These are phyloP conservation scores for Anhinga anhinga DNA, from an alignment of 2,113 vertebrate species.

Conservation along the genomic window DNA sequence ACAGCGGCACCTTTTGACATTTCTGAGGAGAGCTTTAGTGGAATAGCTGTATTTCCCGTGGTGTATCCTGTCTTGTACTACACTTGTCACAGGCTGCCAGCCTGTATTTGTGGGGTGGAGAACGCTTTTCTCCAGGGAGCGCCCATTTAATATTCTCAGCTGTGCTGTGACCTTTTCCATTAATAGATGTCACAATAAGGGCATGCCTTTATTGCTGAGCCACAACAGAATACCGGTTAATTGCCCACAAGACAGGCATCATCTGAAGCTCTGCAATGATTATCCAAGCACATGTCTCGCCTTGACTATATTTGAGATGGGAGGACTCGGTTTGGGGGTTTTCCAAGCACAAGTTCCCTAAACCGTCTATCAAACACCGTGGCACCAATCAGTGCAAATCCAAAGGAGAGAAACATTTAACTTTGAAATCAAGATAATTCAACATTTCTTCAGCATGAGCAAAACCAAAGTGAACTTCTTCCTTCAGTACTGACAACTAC, in stretches of 20 bases:
- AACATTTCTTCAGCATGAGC: not conserved
- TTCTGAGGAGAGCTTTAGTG: conserved; percentile 24
- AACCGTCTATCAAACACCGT: not conserved
- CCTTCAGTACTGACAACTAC: not conserved
- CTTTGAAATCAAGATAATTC: not conserved
- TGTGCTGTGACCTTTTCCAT: conserved; percentile 53
- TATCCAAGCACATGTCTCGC: not conserved
- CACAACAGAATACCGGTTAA: not conserved
- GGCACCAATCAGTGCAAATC: not conserved
- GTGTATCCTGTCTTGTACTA: not conserved
- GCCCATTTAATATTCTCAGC: conserved; percentile 18
- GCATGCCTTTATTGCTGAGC: not conserved
- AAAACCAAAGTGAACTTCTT: not conserved
- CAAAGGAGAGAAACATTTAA: not conserved
- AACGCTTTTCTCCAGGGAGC: not conserved
- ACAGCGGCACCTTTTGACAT: conserved; percentile 34
- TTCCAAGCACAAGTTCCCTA: not conserved
- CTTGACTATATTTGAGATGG: not conserved
- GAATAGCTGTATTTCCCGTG: not conserved
- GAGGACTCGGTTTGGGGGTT: not conserved
- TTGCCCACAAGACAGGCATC: not conserved
- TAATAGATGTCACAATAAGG: conserved; percentile 23
- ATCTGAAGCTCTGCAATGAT: not conserved
- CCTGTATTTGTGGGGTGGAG: conserved; percentile 6
- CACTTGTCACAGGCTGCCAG: not conserved